Evolutionary conservation across 2,113 vertebrate genomes (phyloP), one percentile per base, ranked within the genome.

Genomic region (Coturnix japonica): DNA sequence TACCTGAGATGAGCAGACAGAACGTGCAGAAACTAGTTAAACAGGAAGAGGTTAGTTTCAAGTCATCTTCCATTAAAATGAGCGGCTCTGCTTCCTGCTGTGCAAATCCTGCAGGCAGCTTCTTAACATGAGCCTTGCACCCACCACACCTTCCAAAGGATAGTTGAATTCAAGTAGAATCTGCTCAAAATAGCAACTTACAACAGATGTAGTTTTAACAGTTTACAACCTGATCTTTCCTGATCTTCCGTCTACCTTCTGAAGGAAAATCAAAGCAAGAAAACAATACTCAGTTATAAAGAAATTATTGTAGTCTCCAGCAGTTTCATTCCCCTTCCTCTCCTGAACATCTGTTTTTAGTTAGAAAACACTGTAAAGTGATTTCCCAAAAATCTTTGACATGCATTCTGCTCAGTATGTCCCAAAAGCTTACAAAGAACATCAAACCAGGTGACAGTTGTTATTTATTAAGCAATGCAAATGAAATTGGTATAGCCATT

Each of bases 321-420:
- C 91, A 95, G 90, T 72, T 93, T 85, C 70, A 91, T 91, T 87
- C 72, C 21, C 37, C 4, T 85, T 89, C 87, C 82, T 71, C 85
- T 28, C 43, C 75, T 61, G 63, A 73, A 66, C 94, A 96, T 92
- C 87, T 95, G 94, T 1, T 5, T 66, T 95, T 91, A 87, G 82
- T 95, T 85, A 94, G 69, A 66, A 94, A 85, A 87, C 90, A 80
- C 60, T 83, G 19, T 57, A 70, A 89, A 92, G 81, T 43, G 1
- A 85, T 91, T 94, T 96, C 95, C 85, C 72, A 92, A 87, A 91
- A 91, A 46, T 78, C 93, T 94, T 31, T 90, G 80, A 94, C 85
- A 54, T 39, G 78, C 63, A 59, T 78, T 89, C 71, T 59, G 23
- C 59, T 89, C 90, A 91, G 46, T 1, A 73, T 17, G 41, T 49